Evolutionary conservation across 2,113 vertebrate species (phyloP), one percentile per base, ranked within the genome.

Genomic region (Dromas ardeola): DNA sequence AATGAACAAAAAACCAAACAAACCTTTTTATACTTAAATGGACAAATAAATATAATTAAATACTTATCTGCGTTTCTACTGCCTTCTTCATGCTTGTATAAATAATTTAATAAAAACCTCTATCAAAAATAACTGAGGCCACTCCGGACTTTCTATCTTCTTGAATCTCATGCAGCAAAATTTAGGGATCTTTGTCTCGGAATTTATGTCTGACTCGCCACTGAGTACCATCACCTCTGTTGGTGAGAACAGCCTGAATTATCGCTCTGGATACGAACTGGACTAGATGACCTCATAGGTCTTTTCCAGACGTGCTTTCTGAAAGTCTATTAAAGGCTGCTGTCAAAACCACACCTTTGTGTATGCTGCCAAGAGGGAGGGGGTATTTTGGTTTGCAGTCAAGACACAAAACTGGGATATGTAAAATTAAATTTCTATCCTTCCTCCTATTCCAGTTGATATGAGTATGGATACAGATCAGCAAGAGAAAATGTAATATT

Each of bases 281-380:
- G 74, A 83, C 79, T 86, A 53, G 74, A 86, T 92, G 88, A 96
- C 81, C 93, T 88, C 88, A 77, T 62, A 88, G 92, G 92, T 97
- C 92, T 96, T 95, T 94, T 77, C 71, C 43, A 88, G 81, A 15
- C 4, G 0, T 47, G 36, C 25, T 86, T 94, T 81, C 58, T 86
- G 85, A 93, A 96, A 95, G 58, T 62, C 90, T 66, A 77, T 96
- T 94, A 95, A 86, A 80, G 45, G 71, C 71, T 0, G 0, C 66
- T 93, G 71, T 92, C 81, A 94, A 94, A 94, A 77, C n/a, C 25
- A 34, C 71, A 66, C 70, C 87, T 91, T 45, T 2, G 0, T 26
- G 38, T 42, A n/a, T 1, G 0, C 13, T 56, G 25, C 62, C 27
- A 15, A 49, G 13, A 65, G 2, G 29, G 34, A 89, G 40, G 13